These are phyloP conservation scores for Pogonomyrmex barbatus DNA, from an alignment of 1,140 invertebrate genomes.

Conservation along the genomic window DNA sequence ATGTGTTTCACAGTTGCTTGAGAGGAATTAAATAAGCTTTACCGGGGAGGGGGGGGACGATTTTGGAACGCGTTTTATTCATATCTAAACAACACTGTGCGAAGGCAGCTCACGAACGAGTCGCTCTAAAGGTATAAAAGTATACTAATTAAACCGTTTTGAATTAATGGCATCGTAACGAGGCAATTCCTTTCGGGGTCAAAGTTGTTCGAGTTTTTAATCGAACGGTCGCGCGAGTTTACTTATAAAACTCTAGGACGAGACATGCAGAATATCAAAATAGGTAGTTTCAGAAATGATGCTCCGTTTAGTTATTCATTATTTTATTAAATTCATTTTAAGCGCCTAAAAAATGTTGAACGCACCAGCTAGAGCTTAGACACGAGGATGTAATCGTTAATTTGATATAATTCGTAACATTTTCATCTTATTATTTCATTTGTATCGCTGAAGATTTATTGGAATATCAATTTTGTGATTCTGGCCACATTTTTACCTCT, in stretches of 20 bases:
- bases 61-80: slow-evolving; percentile 39
- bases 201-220: slow-evolving; percentile 72
- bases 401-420: background rate
- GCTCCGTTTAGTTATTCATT: slow-evolving; percentile 24
- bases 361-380: background rate
- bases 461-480: slow-evolving; percentile 34
- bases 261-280: background rate
- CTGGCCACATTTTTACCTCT: slow-evolving; percentile 29
- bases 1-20: background rate
- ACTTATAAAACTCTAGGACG: slow-evolving; percentile 22
- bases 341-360: slow-evolving; percentile 30
- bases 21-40: slow-evolving; percentile 59
- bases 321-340: slow-evolving; percentile 21
- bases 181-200: slow-evolving; percentile 61
- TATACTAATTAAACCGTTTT: slow-evolving; percentile 67
- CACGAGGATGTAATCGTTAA: background rate
- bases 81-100: slow-evolving; percentile 40
- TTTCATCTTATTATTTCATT: slow-evolving; percentile 21
- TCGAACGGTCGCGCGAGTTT: slow-evolving; percentile 42
- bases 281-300: slow-evolving; percentile 19
- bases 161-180: slow-evolving; percentile 66
- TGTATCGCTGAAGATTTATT: slow-evolving; percentile 29
- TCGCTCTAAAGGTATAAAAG: slow-evolving; percentile 61
- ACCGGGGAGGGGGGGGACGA: background rate
- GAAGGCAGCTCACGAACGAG: slow-evolving; percentile 18